These are phyloP conservation scores for Ellobium chinense DNA, from an alignment of 2,888 invertebrate species.

Conservation along the genomic window DNA sequence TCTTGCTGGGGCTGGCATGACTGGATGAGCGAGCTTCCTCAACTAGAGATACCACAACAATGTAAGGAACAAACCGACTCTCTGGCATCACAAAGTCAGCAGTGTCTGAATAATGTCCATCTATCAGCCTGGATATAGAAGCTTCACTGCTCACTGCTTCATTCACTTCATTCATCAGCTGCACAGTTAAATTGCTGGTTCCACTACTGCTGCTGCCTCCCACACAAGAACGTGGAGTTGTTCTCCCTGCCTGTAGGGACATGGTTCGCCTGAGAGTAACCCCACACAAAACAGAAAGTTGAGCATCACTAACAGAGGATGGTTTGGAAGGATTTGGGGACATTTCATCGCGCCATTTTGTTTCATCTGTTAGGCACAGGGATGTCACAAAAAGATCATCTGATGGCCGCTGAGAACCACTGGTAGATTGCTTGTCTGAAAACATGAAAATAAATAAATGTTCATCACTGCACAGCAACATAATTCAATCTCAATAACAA, in stretches of 20 bases:
- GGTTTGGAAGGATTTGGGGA: constrained; percentile 24
- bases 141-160: constrained; percentile 82
- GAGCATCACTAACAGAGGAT: constrained; percentile 47
- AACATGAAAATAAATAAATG: background rate
- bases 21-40: constrained; percentile 37
- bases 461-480: too few species aligned
- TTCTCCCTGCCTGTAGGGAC: constrained; percentile 53
- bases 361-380: constrained; percentile 76
- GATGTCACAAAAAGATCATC: constrained; percentile 73
- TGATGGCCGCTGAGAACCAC: constrained; percentile 65
- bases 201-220: constrained; percentile 55
- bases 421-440: constrained; percentile 46
- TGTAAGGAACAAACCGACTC: constrained; percentile 44
- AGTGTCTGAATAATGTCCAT: constrained; percentile 47
- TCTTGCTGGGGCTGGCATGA: constrained; percentile 27
- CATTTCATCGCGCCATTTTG: constrained; percentile 28
- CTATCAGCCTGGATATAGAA: constrained; percentile 45
- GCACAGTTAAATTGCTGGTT: constrained; percentile 79
- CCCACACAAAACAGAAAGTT: constrained; percentile 77
- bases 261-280: constrained; percentile 75
- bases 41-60: constrained; percentile 36
- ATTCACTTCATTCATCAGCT: constrained; percentile 89
- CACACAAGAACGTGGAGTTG: constrained; percentile 52
- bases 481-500: too few species aligned
- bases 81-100: constrained; percentile 44